Evolutionary conservation across 2,113 vertebrate species (phyloP).

Genomic region (Argyrosomus japonicus): DNA sequence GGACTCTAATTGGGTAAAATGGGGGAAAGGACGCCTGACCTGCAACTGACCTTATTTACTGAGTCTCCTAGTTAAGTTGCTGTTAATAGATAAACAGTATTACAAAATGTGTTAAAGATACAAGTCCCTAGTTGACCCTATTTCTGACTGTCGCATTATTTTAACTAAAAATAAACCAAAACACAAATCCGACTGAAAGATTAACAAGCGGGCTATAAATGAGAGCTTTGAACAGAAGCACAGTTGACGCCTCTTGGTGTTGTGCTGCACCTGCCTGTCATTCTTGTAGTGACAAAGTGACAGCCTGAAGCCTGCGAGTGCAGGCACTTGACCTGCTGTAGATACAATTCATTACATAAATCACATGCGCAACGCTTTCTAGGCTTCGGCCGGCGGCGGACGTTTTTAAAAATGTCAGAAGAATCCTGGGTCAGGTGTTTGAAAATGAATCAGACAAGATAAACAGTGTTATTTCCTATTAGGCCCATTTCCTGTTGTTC

Average conservation of each 20-base stretch:
- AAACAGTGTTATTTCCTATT: slow-evolving; percentile 25
- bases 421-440: not conserved
- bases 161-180: slow-evolving; percentile 9
- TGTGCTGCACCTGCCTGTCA: slow-evolving; percentile 48
- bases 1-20: slow-evolving; percentile 14
- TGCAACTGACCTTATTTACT: not conserved
- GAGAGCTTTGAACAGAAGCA: slow-evolving; percentile 16
- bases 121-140: too few relatives aligned
- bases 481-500: slow-evolving; percentile 12
- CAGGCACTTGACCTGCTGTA: slow-evolving; percentile 30
- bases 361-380: not conserved
- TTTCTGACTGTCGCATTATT: not conserved
- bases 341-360: not conserved
- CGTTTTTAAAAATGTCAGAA: not conserved
- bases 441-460: slow-evolving; percentile 20
- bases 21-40: not conserved
- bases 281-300: slow-evolving; percentile 48
- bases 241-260: slow-evolving; percentile 25
- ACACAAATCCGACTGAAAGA: slow-evolving; percentile 1
- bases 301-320: slow-evolving; percentile 3
- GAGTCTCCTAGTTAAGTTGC: not conserved
- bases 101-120: not conserved
- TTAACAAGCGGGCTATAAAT: slow-evolving; percentile 19
- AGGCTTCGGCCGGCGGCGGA: not conserved
- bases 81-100: rapidly evolving